Percentiles rank a stretch among this genome's conserved stretches.
Evolutionary conservation across 2,113 vertebrate species (phyloP).

Genomic region (Hiodon alosoides): DNA sequence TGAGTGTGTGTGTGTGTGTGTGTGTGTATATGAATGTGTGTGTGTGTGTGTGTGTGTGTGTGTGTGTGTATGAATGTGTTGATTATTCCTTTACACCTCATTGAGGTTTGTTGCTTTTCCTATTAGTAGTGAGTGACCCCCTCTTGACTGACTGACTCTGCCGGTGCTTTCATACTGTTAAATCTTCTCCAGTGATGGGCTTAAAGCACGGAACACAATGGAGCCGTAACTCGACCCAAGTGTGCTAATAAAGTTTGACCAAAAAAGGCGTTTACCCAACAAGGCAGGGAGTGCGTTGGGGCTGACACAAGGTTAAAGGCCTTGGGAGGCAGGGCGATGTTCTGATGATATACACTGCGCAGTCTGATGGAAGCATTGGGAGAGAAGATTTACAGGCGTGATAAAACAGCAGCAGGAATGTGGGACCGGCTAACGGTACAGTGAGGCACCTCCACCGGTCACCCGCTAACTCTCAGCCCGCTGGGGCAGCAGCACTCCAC

Average conservation of each 20-base stretch:
- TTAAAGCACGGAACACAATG: background rate
- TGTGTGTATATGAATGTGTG: background rate
- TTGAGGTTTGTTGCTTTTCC: background rate
- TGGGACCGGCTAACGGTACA: background rate
- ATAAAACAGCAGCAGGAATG: conserved; percentile 17
- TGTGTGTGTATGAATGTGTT: background rate
- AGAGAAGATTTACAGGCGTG: conserved; percentile 17
- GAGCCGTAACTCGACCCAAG: conserved; percentile 11
- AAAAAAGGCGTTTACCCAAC: background rate
- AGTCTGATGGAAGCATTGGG: background rate
- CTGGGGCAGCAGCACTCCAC: background rate
- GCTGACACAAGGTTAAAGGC: conserved; percentile 13
- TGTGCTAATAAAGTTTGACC: conserved; percentile 15
- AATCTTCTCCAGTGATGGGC: conserved; percentile 2
- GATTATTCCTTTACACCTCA: background rate
- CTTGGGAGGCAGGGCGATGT: conserved; percentile 6
- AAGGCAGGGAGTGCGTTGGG: background rate
- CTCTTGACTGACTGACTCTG: background rate
- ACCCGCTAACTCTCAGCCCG: background rate
- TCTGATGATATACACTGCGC: conserved; percentile 12
- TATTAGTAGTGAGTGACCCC: background rate
- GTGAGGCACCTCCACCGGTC: conserved; percentile 1
- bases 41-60: background rate
- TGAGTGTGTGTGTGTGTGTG: background rate
- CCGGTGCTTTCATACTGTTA: background rate